Evolutionary conservation across 2,797 vertebrate species (phyloP).

Genomic region (Rhinatrema bivittatum): DNA sequence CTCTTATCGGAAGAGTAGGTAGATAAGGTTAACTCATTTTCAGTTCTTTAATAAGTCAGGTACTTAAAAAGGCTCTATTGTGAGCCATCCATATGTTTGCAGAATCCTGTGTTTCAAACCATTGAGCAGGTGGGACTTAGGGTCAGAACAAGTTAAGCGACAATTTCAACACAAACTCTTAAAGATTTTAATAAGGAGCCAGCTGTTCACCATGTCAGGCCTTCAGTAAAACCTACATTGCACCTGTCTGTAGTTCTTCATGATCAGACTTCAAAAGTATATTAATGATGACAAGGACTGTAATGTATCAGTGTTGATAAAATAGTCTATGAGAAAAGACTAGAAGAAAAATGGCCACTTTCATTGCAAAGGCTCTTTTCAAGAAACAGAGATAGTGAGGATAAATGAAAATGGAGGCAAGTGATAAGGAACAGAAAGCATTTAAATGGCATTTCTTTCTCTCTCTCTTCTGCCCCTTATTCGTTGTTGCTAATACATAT

Average conservation of each 20-base stretch:
- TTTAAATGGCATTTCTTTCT: slow-evolving; percentile 18
- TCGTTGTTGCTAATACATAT: too few relatives aligned
- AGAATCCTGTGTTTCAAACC: slow-evolving; percentile 76
- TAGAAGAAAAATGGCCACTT: slow-evolving; percentile 3
- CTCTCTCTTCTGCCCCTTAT: too few relatives aligned
- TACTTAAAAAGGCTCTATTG: slow-evolving; percentile 38
- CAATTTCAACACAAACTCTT: slow-evolving; percentile 31
- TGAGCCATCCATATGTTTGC: slow-evolving; percentile 65
- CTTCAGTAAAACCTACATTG: slow-evolving; percentile 63
- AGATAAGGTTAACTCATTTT: slow-evolving; percentile 23
- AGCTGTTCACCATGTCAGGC: slow-evolving; percentile 76
- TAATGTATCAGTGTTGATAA: slow-evolving; percentile 44
- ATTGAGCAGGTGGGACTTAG: slow-evolving; percentile 76
- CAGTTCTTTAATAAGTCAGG: slow-evolving; percentile 20
- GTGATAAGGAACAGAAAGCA: slow-evolving; percentile 21
- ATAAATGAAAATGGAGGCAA: slow-evolving; percentile 22
- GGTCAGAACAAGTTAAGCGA: slow-evolving; percentile 80
- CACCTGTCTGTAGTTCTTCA: slow-evolving; percentile 82
- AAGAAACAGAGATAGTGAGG: slow-evolving; percentile 18
- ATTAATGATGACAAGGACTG: slow-evolving; percentile 58
- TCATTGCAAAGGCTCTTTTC: slow-evolving; percentile 20
- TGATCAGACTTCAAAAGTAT: slow-evolving; percentile 75
- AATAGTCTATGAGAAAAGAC: slow-evolving; percentile 22
- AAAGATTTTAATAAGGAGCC: slow-evolving; percentile 26
- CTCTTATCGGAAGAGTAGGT: too few relatives aligned